Conservation (phyloP, 2,797 vertebrate species). For the Centropyge bicolor region DNA sequence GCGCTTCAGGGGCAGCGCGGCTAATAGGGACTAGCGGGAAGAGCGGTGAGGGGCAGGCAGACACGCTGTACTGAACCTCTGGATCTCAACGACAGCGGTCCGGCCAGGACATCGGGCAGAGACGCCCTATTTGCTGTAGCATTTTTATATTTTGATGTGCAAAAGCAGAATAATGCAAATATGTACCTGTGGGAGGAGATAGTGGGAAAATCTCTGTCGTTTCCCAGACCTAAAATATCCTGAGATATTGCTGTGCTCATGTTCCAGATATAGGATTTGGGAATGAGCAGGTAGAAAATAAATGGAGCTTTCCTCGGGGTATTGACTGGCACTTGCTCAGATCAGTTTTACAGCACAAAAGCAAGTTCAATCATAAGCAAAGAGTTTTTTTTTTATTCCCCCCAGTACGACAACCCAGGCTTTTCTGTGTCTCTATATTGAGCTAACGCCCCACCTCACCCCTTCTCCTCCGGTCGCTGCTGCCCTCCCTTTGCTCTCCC, state of each 20-base stretch:
- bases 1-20: constrained; percentile 83
- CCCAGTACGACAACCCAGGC: constrained; percentile 71
- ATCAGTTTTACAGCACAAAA: constrained; percentile 76
- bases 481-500: constrained; percentile 51
- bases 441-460: constrained; percentile 64
- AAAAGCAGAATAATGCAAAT: constrained; percentile 62
- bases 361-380: constrained; percentile 79
- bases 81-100: constrained; percentile 73
- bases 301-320: constrained; percentile 84
- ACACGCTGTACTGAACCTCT: constrained; percentile 78
- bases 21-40: constrained; percentile 82
- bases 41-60: constrained; percentile 68
- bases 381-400: constrained; percentile 68
- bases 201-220: constrained; percentile 27
- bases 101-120: constrained; percentile 31
- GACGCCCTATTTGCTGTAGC: constrained; percentile 63
- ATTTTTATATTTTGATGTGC: constrained; percentile 64
- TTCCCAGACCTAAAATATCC: constrained; percentile 51
- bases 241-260: constrained; percentile 47
- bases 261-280: constrained; percentile 51
- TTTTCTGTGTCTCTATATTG: constrained; percentile 78
- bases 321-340: constrained; percentile 77
- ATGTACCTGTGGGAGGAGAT: constrained; percentile 30
- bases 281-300: constrained; percentile 80
- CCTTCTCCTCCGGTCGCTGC: constrained; percentile 58